Evolutionary conservation across 2,113 vertebrate species (phyloP), one percentile per base, ranked within the genome.

Genomic region (Silurus glanis): DNA sequence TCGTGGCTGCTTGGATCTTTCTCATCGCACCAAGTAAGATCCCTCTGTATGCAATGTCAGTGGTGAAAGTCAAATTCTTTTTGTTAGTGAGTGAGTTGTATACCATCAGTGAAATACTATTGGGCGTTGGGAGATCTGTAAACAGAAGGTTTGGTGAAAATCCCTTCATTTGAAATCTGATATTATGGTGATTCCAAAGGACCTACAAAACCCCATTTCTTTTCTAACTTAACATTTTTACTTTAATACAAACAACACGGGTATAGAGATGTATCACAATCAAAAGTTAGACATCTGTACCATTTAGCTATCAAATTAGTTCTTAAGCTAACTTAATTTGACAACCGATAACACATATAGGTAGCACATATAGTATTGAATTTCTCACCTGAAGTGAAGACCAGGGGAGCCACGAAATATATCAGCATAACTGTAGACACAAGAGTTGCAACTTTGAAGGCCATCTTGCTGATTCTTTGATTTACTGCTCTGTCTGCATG

Each of bases 21-120:
- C 6, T 87, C 85, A 83, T 87, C 8, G 80, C 85, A 45, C 80
- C 85, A 67, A 87, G 80, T 25, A 87, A 56, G n/a, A 79, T 79
- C 19, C 84, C 84, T 85, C 61, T 80, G 74, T 56, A 67, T 66
- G 47, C 25, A 79, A 85, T 79, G 17, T 67, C 25, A 55, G 72
- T 78, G 72, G 17, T 45, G 25, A 67, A 85, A 37, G 84, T 85
- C n/a, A 67, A 23, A 67, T 85, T 85, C 49, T 56, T 67, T 13
- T 79, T 10, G 61, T 79, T 67, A 53, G 61, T 79, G 51, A 85
- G 9, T 6, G 74, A 79, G 56, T 85, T 80, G 25, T 85, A 67
- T 6, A 85, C 75, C 3, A 79, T 3, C 0, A 79, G 14, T 53
- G 74, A 45, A 45, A 85, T 79, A 17, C 17, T 61, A 79, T 78